Base-by-base conservation (phyloP, 64 coral and sea anemone genomes). In the Actinia tenebrosa region DNA sequence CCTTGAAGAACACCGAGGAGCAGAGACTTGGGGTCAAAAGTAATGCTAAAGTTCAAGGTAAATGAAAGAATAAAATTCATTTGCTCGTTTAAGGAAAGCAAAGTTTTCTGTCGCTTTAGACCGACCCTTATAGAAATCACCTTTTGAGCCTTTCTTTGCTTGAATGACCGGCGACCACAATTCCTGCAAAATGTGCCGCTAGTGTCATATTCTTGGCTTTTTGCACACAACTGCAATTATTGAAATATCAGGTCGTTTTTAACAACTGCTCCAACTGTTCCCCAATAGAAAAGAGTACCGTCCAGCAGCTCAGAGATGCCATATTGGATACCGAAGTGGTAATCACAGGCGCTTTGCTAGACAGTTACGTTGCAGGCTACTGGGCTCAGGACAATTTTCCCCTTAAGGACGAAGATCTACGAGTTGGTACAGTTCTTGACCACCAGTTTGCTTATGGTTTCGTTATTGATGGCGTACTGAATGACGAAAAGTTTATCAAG, bases 401-500 rank as follows among this genome's bases (percentile, higher is more conserved):
- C 0, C 82, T 99, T 37, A 92, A 88, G 15, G 86, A 95, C 25
- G 1, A 64, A 13, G 42, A 79, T 3, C 80, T 99, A n/a, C 85
- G 93, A 11, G 97, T 99, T 17, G 97, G 97, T 8, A 99, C 93
- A 50, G 97, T 99, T 16, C 81, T 99, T 25, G 97, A 99, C 44
- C 97, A 99, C 83, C 97, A 99, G 91, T 99, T 99, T 81, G 97
- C 97, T 3, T 99, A 99, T 60, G 97, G 97, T 23, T 99, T 99
- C 18, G 97, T 99, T 23, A 90, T 99, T 45, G 93, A 90, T 60
- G 97, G 93, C 16, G 75, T 16, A 1, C 88, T 95, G 54, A 85
- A 93, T 3, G 80, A 92, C 6, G 68, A 82, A 1, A 80, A 19
- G 60, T 88, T 95, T 53, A 90, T 92, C 66, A 94, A 95, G 46